Conservation (phyloP, 2,113 vertebrate species). For the Anarhynchus alexandrinus region DNA sequence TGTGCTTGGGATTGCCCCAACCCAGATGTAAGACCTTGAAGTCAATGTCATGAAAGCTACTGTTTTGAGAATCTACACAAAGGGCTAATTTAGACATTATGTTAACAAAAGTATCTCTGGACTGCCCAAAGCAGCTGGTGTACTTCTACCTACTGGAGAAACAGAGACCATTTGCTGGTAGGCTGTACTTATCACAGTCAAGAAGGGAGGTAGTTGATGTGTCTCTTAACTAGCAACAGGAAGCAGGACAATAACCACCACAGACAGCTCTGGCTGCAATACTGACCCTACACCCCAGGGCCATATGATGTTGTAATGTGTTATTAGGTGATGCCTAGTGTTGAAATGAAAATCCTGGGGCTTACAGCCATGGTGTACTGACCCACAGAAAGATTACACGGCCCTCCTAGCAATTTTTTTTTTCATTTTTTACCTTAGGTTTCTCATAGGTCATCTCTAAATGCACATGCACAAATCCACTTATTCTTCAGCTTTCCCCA, state of each 20-base stretch:
- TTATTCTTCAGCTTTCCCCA: background rate
- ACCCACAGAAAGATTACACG: background rate
- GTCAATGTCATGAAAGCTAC: background rate
- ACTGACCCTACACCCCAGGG: background rate
- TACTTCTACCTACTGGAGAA: background rate
- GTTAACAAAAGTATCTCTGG: background rate
- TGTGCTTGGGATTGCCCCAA: no score
- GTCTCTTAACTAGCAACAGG: background rate
- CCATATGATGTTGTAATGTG: accelerated
- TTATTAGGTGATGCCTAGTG: background rate
- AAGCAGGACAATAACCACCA: background rate
- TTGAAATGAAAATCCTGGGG: background rate
- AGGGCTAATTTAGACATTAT: background rate
- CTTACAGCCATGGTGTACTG: background rate
- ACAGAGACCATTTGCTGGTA: background rate
- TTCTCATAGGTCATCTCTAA: background rate
- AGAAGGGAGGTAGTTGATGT: background rate
- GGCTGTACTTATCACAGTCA: background rate
- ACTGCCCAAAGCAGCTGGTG: background rate
- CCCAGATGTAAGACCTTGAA: no score
- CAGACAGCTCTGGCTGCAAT: background rate
- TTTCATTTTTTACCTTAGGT: background rate
- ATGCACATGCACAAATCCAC: background rate
- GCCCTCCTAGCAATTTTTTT: background rate
- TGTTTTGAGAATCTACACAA: background rate